A percentile compares a stretch with the other conserved stretches of the same genome.
phyloP scores from a whole-genome alignment of 2,113 vertebrate species.

The Cnemophilus loriae region DNA sequence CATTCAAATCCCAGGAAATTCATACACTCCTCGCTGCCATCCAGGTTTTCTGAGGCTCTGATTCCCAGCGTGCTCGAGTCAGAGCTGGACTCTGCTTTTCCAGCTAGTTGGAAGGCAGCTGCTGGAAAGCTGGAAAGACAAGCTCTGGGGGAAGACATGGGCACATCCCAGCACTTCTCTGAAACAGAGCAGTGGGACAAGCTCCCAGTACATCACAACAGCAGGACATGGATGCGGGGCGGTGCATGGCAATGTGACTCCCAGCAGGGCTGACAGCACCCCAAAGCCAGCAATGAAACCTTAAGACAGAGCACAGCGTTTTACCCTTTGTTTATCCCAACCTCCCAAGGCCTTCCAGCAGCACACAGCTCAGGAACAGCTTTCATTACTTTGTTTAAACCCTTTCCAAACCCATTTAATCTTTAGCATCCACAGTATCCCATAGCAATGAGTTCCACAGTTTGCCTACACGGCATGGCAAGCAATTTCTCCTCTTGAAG shows the following conservation, averaged over 20 bases:
- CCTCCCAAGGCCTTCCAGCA: not conserved
- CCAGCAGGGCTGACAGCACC: not conserved
- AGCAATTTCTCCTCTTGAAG: not conserved
- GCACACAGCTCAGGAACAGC: not conserved
- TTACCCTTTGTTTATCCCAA: not conserved
- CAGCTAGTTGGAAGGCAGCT: not conserved
- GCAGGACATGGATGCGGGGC: fast-evolving
- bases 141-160: not conserved
- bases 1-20: not conserved
- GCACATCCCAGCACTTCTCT: not conserved
- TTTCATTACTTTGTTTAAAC: not conserved
- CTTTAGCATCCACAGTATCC: constrained; percentile 9
- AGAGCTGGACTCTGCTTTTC: not conserved
- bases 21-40: not conserved
- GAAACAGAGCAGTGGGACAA: not conserved
- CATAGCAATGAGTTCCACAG: not conserved
- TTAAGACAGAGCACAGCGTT: not conserved
- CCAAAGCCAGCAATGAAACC: not conserved
- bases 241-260: not conserved
- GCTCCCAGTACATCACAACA: not conserved
- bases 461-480: not conserved
- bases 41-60: not conserved
- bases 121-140: not conserved
- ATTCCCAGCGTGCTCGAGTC: fast-evolving
- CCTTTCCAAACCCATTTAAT: not conserved